Conservation (phyloP, 30 jellyfish, hydroid and myxozoan genomes). For the Pelagia noctiluca region DNA sequence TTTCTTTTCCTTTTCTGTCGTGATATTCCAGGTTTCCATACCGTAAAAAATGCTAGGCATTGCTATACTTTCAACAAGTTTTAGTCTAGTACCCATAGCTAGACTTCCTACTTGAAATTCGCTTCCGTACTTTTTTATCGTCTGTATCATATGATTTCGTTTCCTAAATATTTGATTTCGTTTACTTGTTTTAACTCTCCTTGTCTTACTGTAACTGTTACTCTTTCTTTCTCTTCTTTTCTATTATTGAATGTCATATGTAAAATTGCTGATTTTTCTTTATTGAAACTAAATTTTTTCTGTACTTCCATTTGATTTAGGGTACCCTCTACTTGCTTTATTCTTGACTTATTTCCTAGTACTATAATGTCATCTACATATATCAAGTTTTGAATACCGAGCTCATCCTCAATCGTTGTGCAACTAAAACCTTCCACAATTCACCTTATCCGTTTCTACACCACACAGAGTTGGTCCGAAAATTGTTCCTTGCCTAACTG, state of each 20-base stretch:
- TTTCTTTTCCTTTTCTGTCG: neutral
- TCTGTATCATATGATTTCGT: neutral
- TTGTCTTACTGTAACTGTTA: neutral
- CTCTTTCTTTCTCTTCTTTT: neutral
- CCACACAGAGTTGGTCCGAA: too few species aligned
- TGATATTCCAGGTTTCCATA: neutral
- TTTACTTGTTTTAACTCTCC: neutral
- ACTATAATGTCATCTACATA: neutral
- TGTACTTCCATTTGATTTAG: too few species aligned
- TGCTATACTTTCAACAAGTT: constrained; percentile 7
- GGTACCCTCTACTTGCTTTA: constrained; percentile 1
- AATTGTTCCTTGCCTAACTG: neutral
- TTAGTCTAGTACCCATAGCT: neutral
- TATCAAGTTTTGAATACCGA: neutral
- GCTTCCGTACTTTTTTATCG: neutral
- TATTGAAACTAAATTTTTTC: neutral
- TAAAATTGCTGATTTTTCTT: neutral
- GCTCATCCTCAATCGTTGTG: too few species aligned
- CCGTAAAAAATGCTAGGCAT: neutral
- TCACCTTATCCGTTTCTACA: too few species aligned
- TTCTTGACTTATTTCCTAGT: neutral
- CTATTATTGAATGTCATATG: too few species aligned
- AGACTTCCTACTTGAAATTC: neutral
- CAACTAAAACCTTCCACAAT: too few species aligned
- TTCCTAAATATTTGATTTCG: neutral